Conservation (phyloP, 1,140 invertebrate genomes). For the Rhagoletis pomonella region DNA sequence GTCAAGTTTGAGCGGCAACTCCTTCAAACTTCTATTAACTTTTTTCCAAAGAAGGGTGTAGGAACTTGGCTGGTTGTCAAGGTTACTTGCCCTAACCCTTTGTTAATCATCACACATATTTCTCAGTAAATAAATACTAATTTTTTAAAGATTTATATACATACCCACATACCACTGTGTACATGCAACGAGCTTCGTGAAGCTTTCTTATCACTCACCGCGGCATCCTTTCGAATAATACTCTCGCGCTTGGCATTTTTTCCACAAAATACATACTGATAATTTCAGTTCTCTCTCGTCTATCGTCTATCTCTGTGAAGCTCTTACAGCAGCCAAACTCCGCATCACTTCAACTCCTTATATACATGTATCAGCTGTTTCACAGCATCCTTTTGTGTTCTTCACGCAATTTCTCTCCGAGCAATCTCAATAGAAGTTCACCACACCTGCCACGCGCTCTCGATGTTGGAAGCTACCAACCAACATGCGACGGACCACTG, state of each 20-base stretch:
- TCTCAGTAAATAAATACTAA: no score
- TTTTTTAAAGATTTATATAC: no score
- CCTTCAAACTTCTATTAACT: no score
- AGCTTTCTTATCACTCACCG: neutral
- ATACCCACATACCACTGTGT: no score
- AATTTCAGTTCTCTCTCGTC: neutral
- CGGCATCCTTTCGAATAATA: neutral
- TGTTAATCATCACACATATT: no score
- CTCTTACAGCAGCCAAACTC: no score
- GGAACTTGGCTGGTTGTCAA: no score
- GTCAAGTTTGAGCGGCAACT: no score
- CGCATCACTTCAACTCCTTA: neutral
- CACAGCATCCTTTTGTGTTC: neutral
- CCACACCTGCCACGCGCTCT: neutral
- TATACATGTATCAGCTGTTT: neutral
- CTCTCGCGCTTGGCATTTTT: neutral
- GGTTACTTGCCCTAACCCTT: no score
- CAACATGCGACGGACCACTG: slow-evolving; percentile 4
- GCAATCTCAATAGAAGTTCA: slow-evolving; percentile 7
- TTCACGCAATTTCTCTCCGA: no score
- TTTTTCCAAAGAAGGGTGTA: no score
- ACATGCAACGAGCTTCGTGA: neutral
- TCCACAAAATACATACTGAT: no score
- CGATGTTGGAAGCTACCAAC: slow-evolving; percentile 2
- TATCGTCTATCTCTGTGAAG: neutral